Evolutionary conservation across 1,140 invertebrate species (phyloP), one percentile per base, ranked within the genome.

Genomic region (Hyposmocoma kahamanoa): DNA sequence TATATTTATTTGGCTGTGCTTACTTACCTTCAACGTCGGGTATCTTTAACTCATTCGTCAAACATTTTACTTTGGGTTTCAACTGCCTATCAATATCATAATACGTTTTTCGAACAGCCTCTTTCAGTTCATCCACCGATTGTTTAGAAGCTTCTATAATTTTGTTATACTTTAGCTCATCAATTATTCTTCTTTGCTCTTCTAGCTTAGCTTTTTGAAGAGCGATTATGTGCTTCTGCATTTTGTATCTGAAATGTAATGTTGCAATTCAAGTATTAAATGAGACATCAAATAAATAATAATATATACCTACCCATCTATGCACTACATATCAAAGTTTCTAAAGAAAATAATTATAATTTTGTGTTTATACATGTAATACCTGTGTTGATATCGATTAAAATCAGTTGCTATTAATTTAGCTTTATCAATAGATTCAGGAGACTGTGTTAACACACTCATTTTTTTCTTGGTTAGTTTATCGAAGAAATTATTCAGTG

Each of bases 141-240:
- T 88, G 74, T 24, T 86, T 83, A 1, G 89, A 86, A 46, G 88
- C 88, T 47, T 91, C 88, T 28, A 88, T 64, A 18, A 92, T 88
- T 65, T 89, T 91, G 22, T 89, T 88, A 21, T 90, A 75, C 59
- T 91, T 91, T 0, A 92, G 64, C 64, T 91, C 87, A 69, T 90
- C 88, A 44, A 92, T 92, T 1, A 90, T 47, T 59, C 88, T 87
- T 43, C 89, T 88, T 73, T 91, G 90, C 44, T 90, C 87, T 53
- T 91, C 87, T 47, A 92, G 62, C 73, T 91, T 91, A 4, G 86
- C 73, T 61, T 89, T 89, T 64, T 91, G 90, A 8, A 88, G 53
- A 22, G 90, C 87, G 32, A 92, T 92, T 28, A 91, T 90, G 49
- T 89, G 85, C 67, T 90, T 89, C 69, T 92, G 91, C 11, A 89